phyloP scores from a whole-genome alignment of 2,113 vertebrate genomes.

The Dromaius novaehollandiae region DNA sequence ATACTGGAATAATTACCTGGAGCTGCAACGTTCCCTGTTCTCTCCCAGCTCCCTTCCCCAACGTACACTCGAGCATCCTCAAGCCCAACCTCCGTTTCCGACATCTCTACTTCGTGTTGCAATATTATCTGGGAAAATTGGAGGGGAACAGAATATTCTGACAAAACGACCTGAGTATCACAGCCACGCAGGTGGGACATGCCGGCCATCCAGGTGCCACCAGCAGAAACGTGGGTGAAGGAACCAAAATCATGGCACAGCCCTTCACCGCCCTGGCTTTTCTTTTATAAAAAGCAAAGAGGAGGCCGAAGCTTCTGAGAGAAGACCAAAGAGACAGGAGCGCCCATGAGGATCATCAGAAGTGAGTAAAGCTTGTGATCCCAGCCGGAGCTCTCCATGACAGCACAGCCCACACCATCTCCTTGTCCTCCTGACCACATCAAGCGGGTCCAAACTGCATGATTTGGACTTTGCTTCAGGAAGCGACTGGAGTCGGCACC shows the following conservation, averaged over 20 bases:
- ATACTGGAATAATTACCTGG: background rate
- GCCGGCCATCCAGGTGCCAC: background rate
- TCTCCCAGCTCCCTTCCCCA: background rate
- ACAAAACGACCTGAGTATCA: background rate
- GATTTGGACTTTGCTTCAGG: background rate
- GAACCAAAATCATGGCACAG: background rate
- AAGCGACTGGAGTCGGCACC: background rate
- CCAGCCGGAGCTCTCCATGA: background rate
- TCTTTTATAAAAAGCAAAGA: background rate
- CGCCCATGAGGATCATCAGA: background rate
- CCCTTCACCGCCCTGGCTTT: background rate
- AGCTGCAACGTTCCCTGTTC: rapidly evolving
- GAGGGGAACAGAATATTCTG: background rate
- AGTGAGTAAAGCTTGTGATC: too few species aligned
- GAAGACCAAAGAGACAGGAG: background rate
- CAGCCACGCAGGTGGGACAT: background rate
- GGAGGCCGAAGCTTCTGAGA: background rate
- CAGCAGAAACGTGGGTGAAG: background rate
- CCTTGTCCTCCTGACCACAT: background rate
- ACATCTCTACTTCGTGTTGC: background rate
- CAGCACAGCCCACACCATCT: background rate
- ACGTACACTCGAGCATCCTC: background rate
- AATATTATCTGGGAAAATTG: rapidly evolving
- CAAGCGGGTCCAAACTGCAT: background rate
- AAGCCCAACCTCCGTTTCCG: background rate